Conservation (phyloP, 2,888 invertebrate genomes). For the Mimas tiliae region DNA sequence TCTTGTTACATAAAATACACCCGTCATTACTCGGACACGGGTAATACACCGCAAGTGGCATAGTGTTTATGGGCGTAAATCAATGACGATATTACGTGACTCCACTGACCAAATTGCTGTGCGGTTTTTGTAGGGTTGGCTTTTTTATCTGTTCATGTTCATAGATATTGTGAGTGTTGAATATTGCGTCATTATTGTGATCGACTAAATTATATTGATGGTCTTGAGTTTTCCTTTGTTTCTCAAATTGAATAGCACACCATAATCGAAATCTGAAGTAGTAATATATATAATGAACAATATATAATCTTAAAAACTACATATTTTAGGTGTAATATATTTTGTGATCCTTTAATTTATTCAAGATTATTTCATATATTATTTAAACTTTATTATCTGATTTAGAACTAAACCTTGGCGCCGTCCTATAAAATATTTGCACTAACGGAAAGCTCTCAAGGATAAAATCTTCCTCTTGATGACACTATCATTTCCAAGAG, state of each 20-base stretch:
- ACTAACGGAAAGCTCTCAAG: background rate
- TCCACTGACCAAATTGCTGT: slow-evolving; percentile 61
- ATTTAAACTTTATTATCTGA: no score
- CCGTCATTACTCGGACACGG: slow-evolving; percentile 6
- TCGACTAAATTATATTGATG: background rate
- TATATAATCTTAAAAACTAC: no score
- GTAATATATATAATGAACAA: no score
- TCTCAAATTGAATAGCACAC: no score
- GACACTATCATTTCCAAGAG: background rate
- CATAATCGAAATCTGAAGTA: no score
- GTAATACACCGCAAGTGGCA: slow-evolving; percentile 30
- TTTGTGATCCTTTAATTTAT: no score
- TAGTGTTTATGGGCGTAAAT: slow-evolving; percentile 54
- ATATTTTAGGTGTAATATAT: no score
- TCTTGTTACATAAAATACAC: slow-evolving; percentile 12
- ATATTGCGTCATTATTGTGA: background rate
- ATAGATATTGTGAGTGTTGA: background rate
- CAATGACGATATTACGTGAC: slow-evolving; percentile 62
- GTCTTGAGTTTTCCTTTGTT: no score
- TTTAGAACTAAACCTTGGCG: background rate
- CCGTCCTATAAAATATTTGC: background rate
- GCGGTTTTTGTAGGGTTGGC: slow-evolving; percentile 49
- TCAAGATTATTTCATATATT: no score
- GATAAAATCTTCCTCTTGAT: background rate
- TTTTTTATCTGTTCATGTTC: background rate